Evolutionary conservation across 2,888 invertebrate species (phyloP).

Genomic region (Cephus nigrinus): DNA sequence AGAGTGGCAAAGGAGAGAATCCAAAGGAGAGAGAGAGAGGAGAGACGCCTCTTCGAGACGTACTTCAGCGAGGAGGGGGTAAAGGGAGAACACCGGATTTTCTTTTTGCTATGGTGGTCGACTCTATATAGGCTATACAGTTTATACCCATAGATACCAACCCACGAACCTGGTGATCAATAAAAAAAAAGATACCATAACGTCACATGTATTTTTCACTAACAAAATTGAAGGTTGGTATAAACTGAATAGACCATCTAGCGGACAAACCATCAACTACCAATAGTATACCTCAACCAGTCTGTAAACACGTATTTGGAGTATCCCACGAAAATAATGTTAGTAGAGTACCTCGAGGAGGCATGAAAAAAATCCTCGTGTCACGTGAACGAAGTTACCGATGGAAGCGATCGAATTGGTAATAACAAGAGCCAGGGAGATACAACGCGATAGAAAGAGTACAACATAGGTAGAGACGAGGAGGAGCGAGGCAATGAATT

Average conservation of each 20-base stretch:
- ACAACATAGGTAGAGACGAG: slow-evolving; percentile 4
- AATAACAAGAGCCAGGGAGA: not conserved
- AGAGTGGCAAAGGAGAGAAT: not conserved
- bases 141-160: not conserved
- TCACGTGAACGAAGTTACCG: not conserved
- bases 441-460: slow-evolving; percentile 16
- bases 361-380: not conserved
- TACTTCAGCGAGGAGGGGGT: not conserved
- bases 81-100: not conserved
- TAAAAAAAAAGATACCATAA: not conserved
- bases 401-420: not conserved
- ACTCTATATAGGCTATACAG: not conserved
- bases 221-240: not conserved
- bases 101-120: not conserved
- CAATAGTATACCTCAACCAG: not conserved
- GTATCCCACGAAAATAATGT: not conserved
- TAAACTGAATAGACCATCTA: not conserved
- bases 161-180: not conserved
- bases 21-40: slow-evolving; percentile 31
- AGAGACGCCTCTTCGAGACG: not conserved
- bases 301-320: no score
- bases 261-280: not conserved
- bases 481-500: slow-evolving; percentile 46
- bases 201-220: not conserved
- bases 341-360: not conserved